A percentile compares a stretch with the other conserved stretches of the same genome.
phyloP scores from a whole-genome alignment of 1,140 invertebrate species.

The Drosophila nikananu region DNA sequence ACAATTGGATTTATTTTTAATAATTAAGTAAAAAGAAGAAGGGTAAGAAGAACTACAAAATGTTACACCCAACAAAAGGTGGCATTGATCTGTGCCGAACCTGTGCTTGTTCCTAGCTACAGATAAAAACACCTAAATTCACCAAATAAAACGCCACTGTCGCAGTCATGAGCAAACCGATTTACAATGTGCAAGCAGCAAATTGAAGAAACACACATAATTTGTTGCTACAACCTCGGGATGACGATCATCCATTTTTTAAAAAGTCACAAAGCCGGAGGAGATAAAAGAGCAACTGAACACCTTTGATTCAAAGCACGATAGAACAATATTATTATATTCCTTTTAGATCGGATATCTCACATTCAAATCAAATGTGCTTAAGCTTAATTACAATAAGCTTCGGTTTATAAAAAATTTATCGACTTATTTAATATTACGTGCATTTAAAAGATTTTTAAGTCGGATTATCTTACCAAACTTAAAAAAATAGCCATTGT shows the following conservation, averaged over 20 bases:
- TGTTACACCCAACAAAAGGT: background rate
- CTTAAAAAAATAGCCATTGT: conserved; percentile 12
- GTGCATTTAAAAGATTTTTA: background rate
- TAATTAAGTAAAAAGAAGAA: background rate
- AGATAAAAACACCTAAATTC: no score
- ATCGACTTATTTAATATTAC: background rate
- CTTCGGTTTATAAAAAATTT: background rate
- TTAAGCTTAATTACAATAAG: no score
- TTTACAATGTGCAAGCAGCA: no score
- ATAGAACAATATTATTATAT: background rate
- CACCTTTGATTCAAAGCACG: background rate
- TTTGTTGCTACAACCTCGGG: no score
- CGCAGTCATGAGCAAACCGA: no score
- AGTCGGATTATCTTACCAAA: background rate
- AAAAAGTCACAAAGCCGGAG: no score
- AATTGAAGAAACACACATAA: no score
- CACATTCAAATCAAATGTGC: background rate
- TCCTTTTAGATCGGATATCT: background rate
- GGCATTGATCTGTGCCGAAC: no score
- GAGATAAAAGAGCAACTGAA: background rate
- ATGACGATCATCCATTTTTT: no score
- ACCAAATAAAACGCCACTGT: no score
- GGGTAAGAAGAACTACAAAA: no score
- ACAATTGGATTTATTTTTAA: background rate
- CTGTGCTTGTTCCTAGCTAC: no score